Evolutionary conservation across 1,140 invertebrate genomes (phyloP), one percentile per base, ranked within the genome.

Genomic region (Vollenhovia emeryi): DNA sequence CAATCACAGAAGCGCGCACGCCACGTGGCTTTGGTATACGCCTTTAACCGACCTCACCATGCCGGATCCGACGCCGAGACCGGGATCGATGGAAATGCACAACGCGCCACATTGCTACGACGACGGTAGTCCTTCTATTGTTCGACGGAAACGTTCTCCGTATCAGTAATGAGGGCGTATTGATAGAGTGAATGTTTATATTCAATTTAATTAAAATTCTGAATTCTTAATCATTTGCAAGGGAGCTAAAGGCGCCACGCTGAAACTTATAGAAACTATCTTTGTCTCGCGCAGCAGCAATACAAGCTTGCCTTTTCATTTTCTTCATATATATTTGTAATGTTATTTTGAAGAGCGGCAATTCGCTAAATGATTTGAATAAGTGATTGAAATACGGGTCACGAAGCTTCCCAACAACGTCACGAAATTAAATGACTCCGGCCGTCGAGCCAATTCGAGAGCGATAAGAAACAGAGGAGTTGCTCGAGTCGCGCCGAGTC

Each of bases 1-100:
- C 93, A 94, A 94, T 94, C 93, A 94, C 93, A 92, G 91, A 90
- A 94, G 90, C 92, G 92, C 92, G 91, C 93, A 94, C 91, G 93
- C 93, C 94, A 94, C 93, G 94, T 94, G 93, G 92, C 92, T 90
- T 90, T 82, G 75, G 75, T 90, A 78, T 79, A 92, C 86, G 89
- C 87, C 90, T 87, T 88, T 80, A 85, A 82, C 68, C 86, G 76
- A 89, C 76, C 90, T 91, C 86, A 83, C 78, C 84, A 71, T 82
- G 52, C 40, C 55, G 30, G 76, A 52, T 66, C 24, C 21, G n/a
- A 18, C 50, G 64, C n/a, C 27, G 66, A 73, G 78, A 30, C 13
- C 64, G n/a, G 15, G 66, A 82, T 82, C 50, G 64, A 82, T 73
- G 24, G 18, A 82, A 57, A 27, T 40, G 24, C 50, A 18, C 24